phyloP scores from a whole-genome alignment of 2,797 vertebrate species.

The Anas bahamensis region DNA sequence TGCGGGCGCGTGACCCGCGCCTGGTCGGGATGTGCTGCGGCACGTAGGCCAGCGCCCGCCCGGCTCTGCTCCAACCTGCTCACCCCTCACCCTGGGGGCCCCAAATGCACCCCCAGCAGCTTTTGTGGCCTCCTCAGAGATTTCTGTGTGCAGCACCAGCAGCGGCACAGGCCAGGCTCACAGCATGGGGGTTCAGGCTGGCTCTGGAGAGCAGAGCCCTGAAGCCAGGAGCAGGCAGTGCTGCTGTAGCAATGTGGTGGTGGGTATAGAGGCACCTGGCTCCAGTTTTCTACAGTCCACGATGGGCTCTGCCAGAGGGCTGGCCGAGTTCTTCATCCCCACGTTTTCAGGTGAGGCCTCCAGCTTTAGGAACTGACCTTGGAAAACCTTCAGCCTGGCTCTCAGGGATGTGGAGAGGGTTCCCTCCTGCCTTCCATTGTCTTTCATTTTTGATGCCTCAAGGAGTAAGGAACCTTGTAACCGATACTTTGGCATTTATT shows the following conservation, averaged over 20 bases:
- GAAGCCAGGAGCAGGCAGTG: background rate
- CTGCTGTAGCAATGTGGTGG: rapidly evolving
- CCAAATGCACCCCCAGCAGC: background rate
- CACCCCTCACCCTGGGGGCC: background rate
- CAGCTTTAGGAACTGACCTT: rapidly evolving
- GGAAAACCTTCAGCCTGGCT: background rate
- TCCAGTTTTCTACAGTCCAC: background rate
- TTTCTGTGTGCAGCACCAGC: slow-evolving; percentile 42
- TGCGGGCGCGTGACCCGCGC: rapidly evolving
- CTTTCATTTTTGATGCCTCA: background rate
- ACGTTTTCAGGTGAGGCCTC: rapidly evolving
- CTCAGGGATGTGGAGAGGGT: background rate
- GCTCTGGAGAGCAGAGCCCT: background rate
- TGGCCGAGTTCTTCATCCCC: rapidly evolving
- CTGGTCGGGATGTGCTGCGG: background rate
- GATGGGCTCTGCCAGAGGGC: rapidly evolving
- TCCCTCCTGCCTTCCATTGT: rapidly evolving
- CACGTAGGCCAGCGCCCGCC: background rate
- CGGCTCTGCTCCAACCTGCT: background rate
- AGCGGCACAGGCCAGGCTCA: background rate
- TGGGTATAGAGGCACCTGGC: background rate
- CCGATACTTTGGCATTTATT: background rate
- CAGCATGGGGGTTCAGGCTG: slow-evolving; percentile 14
- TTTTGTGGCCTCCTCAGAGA: slow-evolving; percentile 38
- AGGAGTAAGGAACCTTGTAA: background rate